A percentile compares a stretch with the other conserved stretches of the same genome.
These are phyloP conservation scores for Sebastes ruberrimus DNA, from an alignment of 2,797 vertebrate genomes.

Conservation along the genomic window DNA sequence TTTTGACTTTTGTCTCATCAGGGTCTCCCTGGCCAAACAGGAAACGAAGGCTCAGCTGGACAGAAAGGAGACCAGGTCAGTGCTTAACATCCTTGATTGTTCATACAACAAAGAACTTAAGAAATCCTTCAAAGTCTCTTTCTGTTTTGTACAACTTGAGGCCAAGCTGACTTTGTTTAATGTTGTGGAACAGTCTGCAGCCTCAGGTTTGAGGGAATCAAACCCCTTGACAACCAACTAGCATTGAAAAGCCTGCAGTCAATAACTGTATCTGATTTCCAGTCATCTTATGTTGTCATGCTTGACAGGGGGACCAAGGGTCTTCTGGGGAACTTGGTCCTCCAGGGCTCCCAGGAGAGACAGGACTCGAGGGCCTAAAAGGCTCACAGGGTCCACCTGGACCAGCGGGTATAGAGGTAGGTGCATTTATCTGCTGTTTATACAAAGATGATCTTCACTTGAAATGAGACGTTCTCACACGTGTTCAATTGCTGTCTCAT, in stretches of 20 bases:
- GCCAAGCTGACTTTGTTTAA: not conserved
- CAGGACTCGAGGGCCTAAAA: conserved; percentile 74
- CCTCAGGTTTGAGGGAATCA: not conserved
- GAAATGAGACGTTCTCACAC: not conserved
- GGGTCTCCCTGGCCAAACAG: conserved; percentile 81
- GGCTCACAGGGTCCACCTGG: conserved; percentile 81
- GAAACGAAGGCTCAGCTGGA: conserved; percentile 81
- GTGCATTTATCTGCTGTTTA: conserved; percentile 4
- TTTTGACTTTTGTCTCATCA: conserved; percentile 47
- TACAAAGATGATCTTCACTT: not conserved
- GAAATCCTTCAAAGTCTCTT: not conserved
- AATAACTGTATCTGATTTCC: not conserved
- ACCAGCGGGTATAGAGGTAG: conserved; percentile 76
- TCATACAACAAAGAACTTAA: not conserved
- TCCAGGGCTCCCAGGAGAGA: conserved; percentile 65
- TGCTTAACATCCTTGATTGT: not conserved
- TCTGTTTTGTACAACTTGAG: not conserved
- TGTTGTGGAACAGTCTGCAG: not conserved
- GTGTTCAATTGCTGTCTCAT: conserved; percentile 2
- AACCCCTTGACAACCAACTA: not conserved
- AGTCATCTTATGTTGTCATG: not conserved
- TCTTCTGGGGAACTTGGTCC: conserved; percentile 69
- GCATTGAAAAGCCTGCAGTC: not conserved
- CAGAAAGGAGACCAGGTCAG: conserved; percentile 88
- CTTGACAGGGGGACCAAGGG: conserved; percentile 80